Base-by-base conservation (phyloP, 2,888 invertebrate species). In the Drosophila neotestacea region DNA sequence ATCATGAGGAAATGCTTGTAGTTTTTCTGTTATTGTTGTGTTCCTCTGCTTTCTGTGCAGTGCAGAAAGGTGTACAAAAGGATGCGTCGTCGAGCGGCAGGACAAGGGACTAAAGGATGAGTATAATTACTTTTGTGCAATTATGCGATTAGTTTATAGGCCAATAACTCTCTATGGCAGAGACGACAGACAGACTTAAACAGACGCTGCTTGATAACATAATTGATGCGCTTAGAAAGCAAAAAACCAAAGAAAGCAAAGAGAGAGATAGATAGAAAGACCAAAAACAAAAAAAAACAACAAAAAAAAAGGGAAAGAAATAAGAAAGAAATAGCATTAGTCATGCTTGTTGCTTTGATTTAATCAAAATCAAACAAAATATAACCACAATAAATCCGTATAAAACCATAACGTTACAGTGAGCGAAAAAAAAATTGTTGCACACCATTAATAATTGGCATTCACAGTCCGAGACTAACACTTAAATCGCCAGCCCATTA, bases 101-200 rank as follows among this genome's bases (percentile, higher is more conserved):
- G 2, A 32, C 48, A 32, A 50, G 60, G 60, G n/a, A 44, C 22
- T 16, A 58, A 28, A 68, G 79, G 70, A 73, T 81, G 70, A 67
- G 75, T 70, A 82, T 86, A 89, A 86, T 89, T 86, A 85, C 88
- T 87, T 85, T 74, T 81, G 78, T 85, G 74, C 88, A 88, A 90
- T 90, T 90, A 90, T 85, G 67, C 85, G 90, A 90, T 90, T 90
- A 90, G 75, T 90, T 90, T 90, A 89, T 90, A 90, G 90, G 87
- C 90, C 90, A 90, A 89, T 88, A 90, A 79, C 74, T 90, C 77
- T 81, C 80, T 79, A 90, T 85, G 62, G 60, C 71, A n/a, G 22
- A 22, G 22, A 22, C 55, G 42, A 36, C 54, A 54, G 50, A 39
- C 44, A 36, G 54, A 63, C 46, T 41, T 30, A 34, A 42, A 22